These are phyloP conservation scores for Athene cunicularia DNA, from an alignment of 2,113 vertebrate species.

Conservation along the genomic window DNA sequence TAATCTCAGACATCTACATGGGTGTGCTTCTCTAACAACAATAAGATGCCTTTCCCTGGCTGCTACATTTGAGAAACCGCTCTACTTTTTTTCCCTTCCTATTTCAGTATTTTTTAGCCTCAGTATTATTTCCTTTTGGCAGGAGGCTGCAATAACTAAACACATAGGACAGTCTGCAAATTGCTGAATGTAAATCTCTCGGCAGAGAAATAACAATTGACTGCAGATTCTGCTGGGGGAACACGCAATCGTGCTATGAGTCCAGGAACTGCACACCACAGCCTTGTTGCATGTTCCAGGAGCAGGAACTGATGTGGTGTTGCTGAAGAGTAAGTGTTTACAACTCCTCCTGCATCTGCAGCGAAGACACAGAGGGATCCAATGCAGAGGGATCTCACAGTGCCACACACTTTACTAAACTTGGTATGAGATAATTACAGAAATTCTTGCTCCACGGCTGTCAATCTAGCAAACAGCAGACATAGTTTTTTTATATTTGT, in stretches of 20 bases:
- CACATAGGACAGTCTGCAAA: neutral
- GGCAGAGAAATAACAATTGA: neutral
- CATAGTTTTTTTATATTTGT: neutral
- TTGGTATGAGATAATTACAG: neutral
- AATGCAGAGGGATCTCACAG: neutral
- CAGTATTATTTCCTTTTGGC: neutral
- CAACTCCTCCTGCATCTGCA: neutral
- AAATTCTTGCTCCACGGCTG: neutral
- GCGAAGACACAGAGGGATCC: neutral
- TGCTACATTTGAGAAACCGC: neutral
- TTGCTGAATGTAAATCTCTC: neutral
- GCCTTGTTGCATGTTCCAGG: neutral
- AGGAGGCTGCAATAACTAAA: neutral
- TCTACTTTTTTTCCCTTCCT: neutral
- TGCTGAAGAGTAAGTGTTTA: neutral
- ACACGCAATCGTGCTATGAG: accelerated
- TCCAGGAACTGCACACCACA: neutral
- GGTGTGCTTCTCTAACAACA: neutral
- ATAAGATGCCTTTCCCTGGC: neutral
- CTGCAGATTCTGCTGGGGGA: neutral
- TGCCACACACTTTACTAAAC: neutral
- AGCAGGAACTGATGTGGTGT: neutral
- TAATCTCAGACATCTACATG: neutral
- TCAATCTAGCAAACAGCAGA: neutral
- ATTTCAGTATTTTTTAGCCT: neutral